These are phyloP conservation scores for Lophochroa leadbeateri DNA, from an alignment of 2,113 vertebrate genomes.

Conservation along the genomic window DNA sequence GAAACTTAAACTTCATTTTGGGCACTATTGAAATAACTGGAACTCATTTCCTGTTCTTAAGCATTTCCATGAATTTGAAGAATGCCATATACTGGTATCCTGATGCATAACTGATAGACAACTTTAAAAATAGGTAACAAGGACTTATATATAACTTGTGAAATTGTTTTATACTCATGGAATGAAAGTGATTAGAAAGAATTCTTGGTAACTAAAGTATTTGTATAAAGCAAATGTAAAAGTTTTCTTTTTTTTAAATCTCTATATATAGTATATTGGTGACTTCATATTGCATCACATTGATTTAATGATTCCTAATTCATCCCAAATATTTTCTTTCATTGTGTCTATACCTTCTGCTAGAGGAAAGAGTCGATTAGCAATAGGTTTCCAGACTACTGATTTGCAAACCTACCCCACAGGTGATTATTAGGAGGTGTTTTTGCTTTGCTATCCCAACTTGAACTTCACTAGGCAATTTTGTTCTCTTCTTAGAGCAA, in stretches of 20 bases:
- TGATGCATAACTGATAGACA: neutral
- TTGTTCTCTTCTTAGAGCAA: neutral
- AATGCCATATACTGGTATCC: neutral
- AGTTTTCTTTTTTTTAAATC: neutral
- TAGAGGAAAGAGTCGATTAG: neutral
- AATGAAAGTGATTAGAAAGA: neutral
- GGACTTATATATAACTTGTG: neutral
- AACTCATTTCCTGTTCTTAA: neutral
- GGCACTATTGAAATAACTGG: neutral
- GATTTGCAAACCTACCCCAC: neutral
- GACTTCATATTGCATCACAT: neutral
- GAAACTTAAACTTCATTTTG: neutral
- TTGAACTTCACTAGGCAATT: neutral
- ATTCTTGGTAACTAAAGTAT: neutral
- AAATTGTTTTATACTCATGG: neutral
- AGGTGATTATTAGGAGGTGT: neutral
- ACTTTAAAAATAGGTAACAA: neutral
- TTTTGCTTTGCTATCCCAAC: neutral
- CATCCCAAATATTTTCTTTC: neutral
- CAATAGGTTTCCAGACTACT: neutral
- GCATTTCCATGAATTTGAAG: neutral
- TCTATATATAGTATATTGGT: neutral
- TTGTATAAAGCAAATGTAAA: neutral
- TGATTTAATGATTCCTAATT: neutral
- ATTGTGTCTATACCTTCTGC: neutral